These are phyloP conservation scores for Phaethon lepturus DNA, from an alignment of 2,113 vertebrate species.

Conservation along the genomic window DNA sequence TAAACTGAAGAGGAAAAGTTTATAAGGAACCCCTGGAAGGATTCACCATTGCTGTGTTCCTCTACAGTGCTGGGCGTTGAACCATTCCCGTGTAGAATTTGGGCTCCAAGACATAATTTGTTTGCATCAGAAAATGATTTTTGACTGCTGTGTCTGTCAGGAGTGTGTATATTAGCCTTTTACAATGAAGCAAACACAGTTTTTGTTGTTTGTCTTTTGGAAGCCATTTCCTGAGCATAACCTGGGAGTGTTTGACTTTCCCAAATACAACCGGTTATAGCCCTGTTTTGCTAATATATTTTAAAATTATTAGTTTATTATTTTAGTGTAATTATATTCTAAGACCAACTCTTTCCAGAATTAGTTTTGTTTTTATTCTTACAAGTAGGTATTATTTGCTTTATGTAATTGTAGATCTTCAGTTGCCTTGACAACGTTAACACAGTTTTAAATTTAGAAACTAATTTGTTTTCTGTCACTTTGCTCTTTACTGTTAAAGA, in stretches of 20 bases:
- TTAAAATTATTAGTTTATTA: conserved; percentile 18
- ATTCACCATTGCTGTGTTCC: not conserved
- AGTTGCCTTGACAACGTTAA: conserved; percentile 67
- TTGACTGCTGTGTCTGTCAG: not conserved
- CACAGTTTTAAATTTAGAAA: conserved; percentile 73
- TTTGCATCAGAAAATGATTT: not conserved
- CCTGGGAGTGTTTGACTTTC: not conserved
- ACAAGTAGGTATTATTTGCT: conserved; percentile 40
- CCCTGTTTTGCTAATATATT: not conserved
- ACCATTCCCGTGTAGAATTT: not conserved
- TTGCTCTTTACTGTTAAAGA: conserved; percentile 65
- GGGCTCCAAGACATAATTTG: accelerated
- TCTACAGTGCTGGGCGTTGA: accelerated
- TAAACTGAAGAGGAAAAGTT: not conserved
- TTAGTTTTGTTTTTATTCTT: conserved; percentile 22
- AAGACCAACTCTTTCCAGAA: conserved; percentile 2
- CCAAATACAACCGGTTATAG: not conserved
- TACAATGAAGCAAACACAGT: accelerated
- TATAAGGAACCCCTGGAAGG: not conserved
- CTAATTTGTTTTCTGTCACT: conserved; percentile 76
- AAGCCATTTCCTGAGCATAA: not conserved
- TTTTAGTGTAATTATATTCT: conserved; percentile 22
- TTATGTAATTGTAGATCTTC: conserved; percentile 67
- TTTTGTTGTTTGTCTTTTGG: not conserved
- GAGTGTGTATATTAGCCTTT: not conserved